Base-by-base conservation (phyloP, 2,888 invertebrate species). In the Dynastes tityus region DNA sequence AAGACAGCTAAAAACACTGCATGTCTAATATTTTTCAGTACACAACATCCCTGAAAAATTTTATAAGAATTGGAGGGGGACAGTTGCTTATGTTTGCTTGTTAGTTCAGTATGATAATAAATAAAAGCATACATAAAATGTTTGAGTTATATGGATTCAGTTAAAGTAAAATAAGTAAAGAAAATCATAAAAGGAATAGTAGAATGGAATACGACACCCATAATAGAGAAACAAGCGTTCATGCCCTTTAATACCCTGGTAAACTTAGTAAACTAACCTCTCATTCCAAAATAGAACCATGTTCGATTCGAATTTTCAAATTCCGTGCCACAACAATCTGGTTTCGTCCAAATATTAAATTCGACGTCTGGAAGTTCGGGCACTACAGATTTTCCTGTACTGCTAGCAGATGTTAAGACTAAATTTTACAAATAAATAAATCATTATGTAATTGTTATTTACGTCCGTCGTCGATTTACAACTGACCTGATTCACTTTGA, bases 281-380 rank as follows among this genome's bases (percentile, higher is more conserved):
- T 89, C 71, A 97, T 89, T 8, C 96, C 96, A 89, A 97, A 97
- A 88, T 96, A 94, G 89, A 97, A 97, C 97, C 97, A 97, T 1
- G 97, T 96, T 81, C 97, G 91, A 88, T 97, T 97, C 73, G 94
- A 94, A 91, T 97, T 97, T 88, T 97, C 95, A 91, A 92, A 96
- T 84, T 94, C 93, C 0, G 97, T 97, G 32, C 95, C 96, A 63
- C 91, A 93, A 89, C 97, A 97, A 88, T 97, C 97, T 0, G 96
- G 96, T 84, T 93, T 92, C 0, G 97, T 97, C 97, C 97, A 97
- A 70, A 97, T 88, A 87, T 97, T 96, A 87, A 96, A 96, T 89
- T 97, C 97, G 89, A 93, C 93, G 85, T 95, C 95, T 2, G 92
- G 92, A 63, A 89, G 88, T 83, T 94, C 93, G 16, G 89, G 71